Percentiles rank a stretch among this genome's conserved stretches.
Evolutionary conservation across 1,140 invertebrate species (phyloP).

Genomic region (Berghia stephanieae): DNA sequence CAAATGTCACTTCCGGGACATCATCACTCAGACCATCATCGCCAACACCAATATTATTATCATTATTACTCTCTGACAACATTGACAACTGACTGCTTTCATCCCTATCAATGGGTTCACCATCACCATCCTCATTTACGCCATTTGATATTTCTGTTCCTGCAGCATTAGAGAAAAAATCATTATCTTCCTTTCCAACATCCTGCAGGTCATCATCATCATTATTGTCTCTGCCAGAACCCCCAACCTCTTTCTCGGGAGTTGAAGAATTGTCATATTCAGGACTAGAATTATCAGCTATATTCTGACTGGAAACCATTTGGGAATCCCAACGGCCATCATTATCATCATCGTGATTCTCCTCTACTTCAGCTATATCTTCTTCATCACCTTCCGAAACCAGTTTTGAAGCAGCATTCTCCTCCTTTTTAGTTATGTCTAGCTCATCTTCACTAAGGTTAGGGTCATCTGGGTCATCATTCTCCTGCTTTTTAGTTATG

Average conservation of each 20-base stretch:
- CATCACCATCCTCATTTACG: not conserved
- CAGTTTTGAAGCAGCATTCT: no score
- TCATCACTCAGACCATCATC: constrained; percentile 19
- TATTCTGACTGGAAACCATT: not conserved
- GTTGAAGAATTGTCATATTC: not conserved
- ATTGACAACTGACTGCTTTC: constrained; percentile 19
- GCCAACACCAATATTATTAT: no score
- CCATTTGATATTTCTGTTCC: not conserved
- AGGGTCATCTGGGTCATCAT: no score
- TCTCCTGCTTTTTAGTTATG: no score
- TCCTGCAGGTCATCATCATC: not conserved
- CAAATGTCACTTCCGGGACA: constrained; percentile 29
- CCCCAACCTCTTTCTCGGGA: not conserved
- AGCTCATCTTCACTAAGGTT: not conserved
- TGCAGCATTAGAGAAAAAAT: no score
- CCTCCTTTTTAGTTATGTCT: no score
- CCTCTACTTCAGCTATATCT: not conserved
- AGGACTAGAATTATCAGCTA: not conserved
- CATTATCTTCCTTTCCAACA: not conserved
- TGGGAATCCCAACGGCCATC: constrained; percentile 28
- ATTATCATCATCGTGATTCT: constrained; percentile 9
- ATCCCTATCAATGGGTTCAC: constrained; percentile 17
- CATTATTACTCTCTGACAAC: no score
- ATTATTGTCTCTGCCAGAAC: not conserved
- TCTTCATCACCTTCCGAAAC: not conserved